Evolutionary conservation across 2,797 vertebrate species (phyloP).

Genomic region (Cynodonichthys magdalenae): DNA sequence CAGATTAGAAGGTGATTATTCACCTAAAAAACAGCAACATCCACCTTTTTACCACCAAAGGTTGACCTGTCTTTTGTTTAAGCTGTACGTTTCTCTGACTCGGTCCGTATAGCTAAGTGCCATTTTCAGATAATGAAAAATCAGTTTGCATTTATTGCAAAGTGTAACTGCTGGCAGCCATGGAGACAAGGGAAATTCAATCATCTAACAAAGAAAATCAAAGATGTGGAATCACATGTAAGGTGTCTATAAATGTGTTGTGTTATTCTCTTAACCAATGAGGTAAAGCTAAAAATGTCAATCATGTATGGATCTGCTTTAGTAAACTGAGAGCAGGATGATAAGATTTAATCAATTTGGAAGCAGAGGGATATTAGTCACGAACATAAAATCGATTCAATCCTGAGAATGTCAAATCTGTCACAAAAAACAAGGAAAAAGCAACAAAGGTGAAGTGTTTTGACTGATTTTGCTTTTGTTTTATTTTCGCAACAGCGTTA

Average conservation of each 20-base stretch:
- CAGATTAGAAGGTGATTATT: not conserved
- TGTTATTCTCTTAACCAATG: constrained; percentile 46
- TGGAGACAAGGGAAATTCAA: constrained; percentile 14
- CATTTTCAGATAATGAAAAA: constrained; percentile 45
- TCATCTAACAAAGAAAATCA: constrained; percentile 15
- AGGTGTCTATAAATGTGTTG: not conserved
- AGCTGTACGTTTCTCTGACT: not conserved
- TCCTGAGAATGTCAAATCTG: too few species aligned
- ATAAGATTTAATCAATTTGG: too few species aligned
- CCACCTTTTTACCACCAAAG: not conserved
- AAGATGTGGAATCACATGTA: constrained; percentile 21
- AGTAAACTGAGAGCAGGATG: constrained; percentile 29
- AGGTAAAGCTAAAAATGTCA: constrained; percentile 38
- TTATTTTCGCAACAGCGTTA: too few species aligned
- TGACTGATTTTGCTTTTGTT: too few species aligned
- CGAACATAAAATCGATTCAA: too few species aligned
- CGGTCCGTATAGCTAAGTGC: constrained; percentile 18
- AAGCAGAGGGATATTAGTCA: too few species aligned
- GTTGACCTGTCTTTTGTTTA: constrained; percentile 2
- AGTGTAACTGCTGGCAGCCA: constrained; percentile 32
- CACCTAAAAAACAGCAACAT: not conserved
- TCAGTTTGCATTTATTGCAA: constrained; percentile 52
- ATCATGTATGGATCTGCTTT: constrained; percentile 34
- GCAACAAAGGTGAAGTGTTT: too few species aligned
- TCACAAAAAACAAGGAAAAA: too few species aligned